Conservation (phyloP, 2,797 vertebrate species). For the Gymnothorax reevesii region DNA sequence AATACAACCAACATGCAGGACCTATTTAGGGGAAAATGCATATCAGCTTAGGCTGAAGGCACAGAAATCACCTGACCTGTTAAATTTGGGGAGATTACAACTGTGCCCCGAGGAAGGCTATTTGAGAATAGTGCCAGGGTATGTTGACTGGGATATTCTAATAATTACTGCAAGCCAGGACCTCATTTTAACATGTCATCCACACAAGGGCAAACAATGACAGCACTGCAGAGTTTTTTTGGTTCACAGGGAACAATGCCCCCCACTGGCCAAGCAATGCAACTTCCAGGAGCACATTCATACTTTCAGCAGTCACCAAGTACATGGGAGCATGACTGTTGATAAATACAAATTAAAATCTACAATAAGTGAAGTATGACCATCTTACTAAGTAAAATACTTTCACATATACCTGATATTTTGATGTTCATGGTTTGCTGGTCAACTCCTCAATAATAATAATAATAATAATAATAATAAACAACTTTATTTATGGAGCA, state of each 20-base stretch:
- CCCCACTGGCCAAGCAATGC: neutral
- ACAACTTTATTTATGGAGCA: too few species aligned
- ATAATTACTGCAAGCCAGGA: neutral
- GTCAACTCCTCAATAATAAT: too few species aligned
- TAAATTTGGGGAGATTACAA: neutral
- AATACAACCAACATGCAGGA: neutral
- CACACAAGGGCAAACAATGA: neutral
- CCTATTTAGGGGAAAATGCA: neutral
- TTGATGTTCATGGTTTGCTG: too few species aligned
- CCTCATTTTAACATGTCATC: neutral
- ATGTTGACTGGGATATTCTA: neutral
- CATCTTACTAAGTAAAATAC: too few species aligned
- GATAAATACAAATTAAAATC: neutral
- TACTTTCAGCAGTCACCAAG: neutral
- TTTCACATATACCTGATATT: too few species aligned
- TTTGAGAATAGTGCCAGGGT: neutral
- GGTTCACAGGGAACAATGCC: neutral
- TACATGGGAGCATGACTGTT: neutral
- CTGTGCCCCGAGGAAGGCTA: neutral
- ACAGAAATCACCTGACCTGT: neutral
- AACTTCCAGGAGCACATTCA: neutral
- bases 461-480: too few species aligned
- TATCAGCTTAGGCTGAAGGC: neutral
- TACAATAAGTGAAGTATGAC: neutral
- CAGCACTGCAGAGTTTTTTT: neutral